Base-by-base conservation (phyloP, 1,140 invertebrate genomes). In the Plodia interpunctella region DNA sequence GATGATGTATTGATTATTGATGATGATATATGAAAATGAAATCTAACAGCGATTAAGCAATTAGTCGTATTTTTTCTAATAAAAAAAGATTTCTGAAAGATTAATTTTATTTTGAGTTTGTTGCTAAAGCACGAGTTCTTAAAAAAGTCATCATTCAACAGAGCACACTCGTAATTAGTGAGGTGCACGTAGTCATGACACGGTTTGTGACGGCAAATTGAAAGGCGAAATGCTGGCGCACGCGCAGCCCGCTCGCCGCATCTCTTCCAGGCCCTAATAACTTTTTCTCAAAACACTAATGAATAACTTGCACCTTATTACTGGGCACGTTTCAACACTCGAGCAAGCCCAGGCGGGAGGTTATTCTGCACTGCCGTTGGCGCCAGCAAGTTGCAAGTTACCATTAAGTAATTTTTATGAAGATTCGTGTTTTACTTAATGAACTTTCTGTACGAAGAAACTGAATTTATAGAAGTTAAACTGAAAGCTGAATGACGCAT, bases 271-370 rank as follows among this genome's bases (percentile, higher is more conserved):
- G 57, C 74, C 68, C 72, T 83, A 79, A 83, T 79, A 78, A 78
- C 68, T 77, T 82, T 78, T 79, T 83, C 78, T 81, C 74, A 76
- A 80, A 83, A 81, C 76, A 78, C 79, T 83, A 86, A 83, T 86
- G 83, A 86, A 81, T 81, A 84, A 70, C 72, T 75, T 74, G 72
- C 65, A 74, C 66, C 74, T 81, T 83, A 86, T 86, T 86, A 80
- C 83, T 64, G 67, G 63, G 78, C 83, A 86, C 83, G 83, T 86
- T 82, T 70, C 65, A 32, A 71, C 75, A 70, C 80, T 86, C 63
- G 55, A 60, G 50, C 49, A 25, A 32, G 59, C 53, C 50, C 35
- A 55, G 35, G 57, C 50, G 38, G 59, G 49, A 56, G 60, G 49
- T 19, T n/a, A 17, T 60, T 44, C 55, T 56, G 65, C 61, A 60